A percentile compares a stretch with the other conserved stretches of the same genome.
Conservation (phyloP, 2,113 vertebrate genomes). For the Psilopsiagon aymara region DNA sequence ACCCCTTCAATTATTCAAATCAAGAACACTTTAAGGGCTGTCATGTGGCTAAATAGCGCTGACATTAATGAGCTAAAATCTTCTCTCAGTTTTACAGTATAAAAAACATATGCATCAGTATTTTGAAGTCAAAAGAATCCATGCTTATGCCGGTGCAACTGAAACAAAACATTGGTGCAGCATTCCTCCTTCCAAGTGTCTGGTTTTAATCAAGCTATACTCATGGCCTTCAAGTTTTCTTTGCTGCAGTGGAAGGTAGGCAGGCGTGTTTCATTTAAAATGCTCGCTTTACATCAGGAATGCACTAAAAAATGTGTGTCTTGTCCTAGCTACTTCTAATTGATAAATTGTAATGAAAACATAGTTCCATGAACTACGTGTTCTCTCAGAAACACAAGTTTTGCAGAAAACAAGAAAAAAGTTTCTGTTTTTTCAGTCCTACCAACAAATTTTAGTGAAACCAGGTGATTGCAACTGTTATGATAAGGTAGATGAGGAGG, state of each 20-base stretch:
- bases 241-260: conserved; percentile 32
- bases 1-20: conserved; percentile 4
- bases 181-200: conserved; percentile 53
- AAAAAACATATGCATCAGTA: conserved; percentile 61
- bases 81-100: conserved; percentile 53
- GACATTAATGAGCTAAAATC: conserved; percentile 38
- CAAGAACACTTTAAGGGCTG: conserved; percentile 8
- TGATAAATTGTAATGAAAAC: background rate
- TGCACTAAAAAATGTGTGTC: background rate
- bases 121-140: conserved; percentile 50
- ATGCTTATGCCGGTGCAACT: conserved; percentile 41
- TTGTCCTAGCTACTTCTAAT: conserved; percentile 28
- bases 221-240: conserved; percentile 11
- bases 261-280: conserved; percentile 61
- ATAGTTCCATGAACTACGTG: background rate
- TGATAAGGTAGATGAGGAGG: conserved; percentile 31
- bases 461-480: conserved; percentile 54
- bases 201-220: conserved; percentile 62
- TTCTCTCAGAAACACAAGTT: background rate
- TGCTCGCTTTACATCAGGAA: background rate
- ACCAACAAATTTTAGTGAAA: conserved; percentile 2
- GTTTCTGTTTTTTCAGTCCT: background rate
- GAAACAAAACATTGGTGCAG: conserved; percentile 63
- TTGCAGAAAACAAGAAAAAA: background rate
- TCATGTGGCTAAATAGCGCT: conserved; percentile 1